Base-by-base conservation (phyloP, 1,140 invertebrate genomes). In the Drosophila kanapiae region DNA sequence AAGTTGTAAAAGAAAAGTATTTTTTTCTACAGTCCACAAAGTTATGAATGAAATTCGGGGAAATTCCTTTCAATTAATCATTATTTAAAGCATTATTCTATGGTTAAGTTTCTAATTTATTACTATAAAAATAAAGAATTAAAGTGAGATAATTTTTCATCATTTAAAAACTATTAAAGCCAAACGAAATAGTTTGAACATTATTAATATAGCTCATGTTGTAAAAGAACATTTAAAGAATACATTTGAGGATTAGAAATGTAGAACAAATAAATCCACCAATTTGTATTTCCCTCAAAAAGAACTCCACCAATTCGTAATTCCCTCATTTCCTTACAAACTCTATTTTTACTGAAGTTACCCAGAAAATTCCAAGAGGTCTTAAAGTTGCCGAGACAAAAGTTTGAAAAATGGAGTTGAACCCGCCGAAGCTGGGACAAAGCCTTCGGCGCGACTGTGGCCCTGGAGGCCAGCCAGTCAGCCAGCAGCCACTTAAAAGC, bases 321-420 rank as follows among this genome's bases (percentile, higher is more conserved):
- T 38, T 58, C n/a, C n/a, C 10, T 11, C 18, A 51, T 33, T 68
- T 35, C 31, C 31, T n/a, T 6, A 14, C 37, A 67, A 37, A 9
- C 38, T 13, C n/a, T 16, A 4, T 53, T 9, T 38, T n/a, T 4
- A 23, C 9, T n/a, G 9, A 29, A 54, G 38, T 13, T 54, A 47
- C 33, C 31, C 69, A 59, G 35, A n/a, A 42, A 59, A 60, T 72
- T 51, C 31, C 63, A 14, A 60, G 56, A 60, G 45, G 35, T 51
- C 70, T 72, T 74, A 51, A 72, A 72, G 68, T 60, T 51, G 10
- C 31, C 53, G 42, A 69, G 64, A 78, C 75, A 67, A 59, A 76
- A 67, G 74, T 40, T 77, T 78, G 75, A 78, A 57, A 69, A 78
- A 78, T 78, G 74, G 38, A 59, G 45, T 54, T 76, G 54, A 63